Evolutionary conservation across 2,797 vertebrate species (phyloP), one percentile per base, ranked within the genome.

Genomic region (Malacoraja senta): DNA sequence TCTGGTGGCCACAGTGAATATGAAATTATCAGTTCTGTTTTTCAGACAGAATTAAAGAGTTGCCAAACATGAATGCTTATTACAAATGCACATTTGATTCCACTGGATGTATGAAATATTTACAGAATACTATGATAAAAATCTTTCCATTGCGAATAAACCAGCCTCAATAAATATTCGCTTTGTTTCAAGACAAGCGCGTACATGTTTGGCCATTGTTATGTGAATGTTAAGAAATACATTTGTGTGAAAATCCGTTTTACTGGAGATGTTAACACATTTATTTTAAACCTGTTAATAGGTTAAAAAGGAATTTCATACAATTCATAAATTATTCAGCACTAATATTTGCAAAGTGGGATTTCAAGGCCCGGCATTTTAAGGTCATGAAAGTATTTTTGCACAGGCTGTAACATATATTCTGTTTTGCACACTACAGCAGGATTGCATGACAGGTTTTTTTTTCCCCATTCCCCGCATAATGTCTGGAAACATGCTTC

Each of bases 1-100:
- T 92, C 90, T 92, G 26, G 71, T 92, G 90, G 90, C 7, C 90
- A 92, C 29, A 2, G 24, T 76, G 68, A 72, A 74, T 58, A 74
- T 76, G 26, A 92, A 44, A 76, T 6, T 24, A 86, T n/a, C 71
- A 24, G 8, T 88, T 19, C 63, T 74, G 38, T 92, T 92, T 76
- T 13, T 38, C 71, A 15, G 90, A 26, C 71, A 53, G 90, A 91
- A 58, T 58, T 53, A 26, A 44, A 24, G n/a, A 65, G 38, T 24
- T 92, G 90, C 71, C 71, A 86, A 86, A 84, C 81, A 91, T 35
- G 15, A 35, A 32, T 35, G 9, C 24, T 38, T 74, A 72, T 91
- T 38, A 24, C 10, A 15, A 12, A 72, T 74, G 71, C 65, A 44
- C 24, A 91, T 29, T 74, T 53, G 24, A 91, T 91, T 35, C 65